Base-by-base conservation (phyloP, 2,888 invertebrate genomes). In the Octodonta nipae region DNA sequence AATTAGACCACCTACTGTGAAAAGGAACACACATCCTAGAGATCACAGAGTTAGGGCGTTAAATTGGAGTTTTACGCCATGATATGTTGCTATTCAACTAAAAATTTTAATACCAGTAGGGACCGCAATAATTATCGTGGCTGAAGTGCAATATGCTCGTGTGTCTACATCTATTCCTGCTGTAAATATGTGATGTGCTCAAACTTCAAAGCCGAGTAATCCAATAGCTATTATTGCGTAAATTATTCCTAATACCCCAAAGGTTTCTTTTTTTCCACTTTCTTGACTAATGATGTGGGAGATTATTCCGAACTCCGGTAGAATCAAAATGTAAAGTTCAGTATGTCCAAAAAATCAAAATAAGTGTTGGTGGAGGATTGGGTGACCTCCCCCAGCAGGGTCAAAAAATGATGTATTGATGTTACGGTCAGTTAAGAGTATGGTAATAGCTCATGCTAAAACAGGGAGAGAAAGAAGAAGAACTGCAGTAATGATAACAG, bases 261-360 rank as follows among this genome's bases (percentile, higher is more conserved):
- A 33, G 1, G 30, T 25, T 33, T 36, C 36, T 28, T 33, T 36
- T 36, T 33, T 36, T 5, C 73, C 73, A 55, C 73, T 73, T 71
- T 79, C 75, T 69, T 75, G 74, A 1, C 68, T 70, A 61, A 83
- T 74, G 66, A 81, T 76, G 56, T 83, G 81, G 0, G 79, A 82
- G 58, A 84, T 75, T 67, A 84, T 71, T 0, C 83, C 82, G 68
- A 85, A 84, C 60, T 77, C 82, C 0, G 82, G 82, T 49, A 84
- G 54, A 75, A 84, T 83, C 67, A 84, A 63, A 78, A 84, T 82
- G 64, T 85, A 86, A 40, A 85, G 82, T 73, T 85, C 83, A 6
- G 83, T 84, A 34, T 85, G 84, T 0, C 83, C 84, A 71, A 85
- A 86, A 66, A 85, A 85, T 75, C 83, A 85, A 65, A 86, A 83